Base-by-base conservation (phyloP, 53 echinoderm and acorn worm species). In the Stichopus horrens region DNA sequence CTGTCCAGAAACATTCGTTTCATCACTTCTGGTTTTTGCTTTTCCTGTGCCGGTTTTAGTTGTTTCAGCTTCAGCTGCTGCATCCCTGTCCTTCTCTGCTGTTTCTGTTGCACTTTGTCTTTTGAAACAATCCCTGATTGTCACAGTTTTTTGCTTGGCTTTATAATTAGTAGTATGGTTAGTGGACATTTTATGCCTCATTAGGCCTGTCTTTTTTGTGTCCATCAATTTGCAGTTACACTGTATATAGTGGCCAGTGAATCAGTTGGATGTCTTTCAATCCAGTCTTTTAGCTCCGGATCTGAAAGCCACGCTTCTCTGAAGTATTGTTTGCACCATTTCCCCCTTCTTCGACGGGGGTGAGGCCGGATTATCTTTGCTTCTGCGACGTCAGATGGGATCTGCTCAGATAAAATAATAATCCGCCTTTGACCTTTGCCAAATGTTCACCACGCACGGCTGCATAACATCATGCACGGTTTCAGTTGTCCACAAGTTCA, bases 1-100 rank as follows among this genome's bases (percentile, higher is more conserved):
- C 90, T 92, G 83, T 90, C 87, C 57, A 89, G 92, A 87, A 90
- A 92, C 92, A 92, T 92, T 18, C 53, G 37, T 54, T 94, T 94
- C 74, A 89, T 86, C 23, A 94, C 73, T 21, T 83, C 87, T 22
- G n/a, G n/a, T n/a, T n/a, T n/a, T n/a, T n/a, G n/a, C n/a, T n/a
- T n/a, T n/a, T n/a, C n/a, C n/a, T n/a, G n/a, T n/a, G n/a, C n/a
- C n/a, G n/a, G n/a, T n/a, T n/a, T n/a, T n/a, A n/a, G n/a, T n/a
- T n/a, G n/a, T n/a, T n/a, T n/a, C n/a, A n/a, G n/a, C 83, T 83
- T 23, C 83, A 60, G 83, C 83, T 83, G 83, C 60, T 83, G 63
- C 83, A 83, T 57, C 83, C 83, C 37, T 37, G 37, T 23, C 59
- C 59, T 83, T 83, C 9, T 19, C 60, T 6, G 83, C 83, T 60